phyloP scores from a whole-genome alignment of 2,113 vertebrate genomes.

The Neotoma lepida region DNA sequence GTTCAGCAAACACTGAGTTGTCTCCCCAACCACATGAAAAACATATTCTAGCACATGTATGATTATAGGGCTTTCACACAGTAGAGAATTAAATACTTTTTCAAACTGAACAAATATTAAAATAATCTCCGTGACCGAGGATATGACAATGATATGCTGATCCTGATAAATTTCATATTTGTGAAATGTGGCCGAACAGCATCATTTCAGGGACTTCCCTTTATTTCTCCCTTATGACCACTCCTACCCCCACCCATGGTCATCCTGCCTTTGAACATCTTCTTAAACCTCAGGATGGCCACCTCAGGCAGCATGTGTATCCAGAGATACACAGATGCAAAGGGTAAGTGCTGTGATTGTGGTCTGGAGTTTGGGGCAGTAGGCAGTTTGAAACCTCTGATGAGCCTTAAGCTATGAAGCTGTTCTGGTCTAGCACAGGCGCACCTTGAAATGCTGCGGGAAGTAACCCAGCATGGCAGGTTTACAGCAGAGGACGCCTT shows the following conservation, averaged over 20 bases:
- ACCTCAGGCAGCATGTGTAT: background rate
- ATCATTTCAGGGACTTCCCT: background rate
- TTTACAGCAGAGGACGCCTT: background rate
- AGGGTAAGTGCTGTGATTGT: background rate
- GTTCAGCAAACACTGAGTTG: background rate
- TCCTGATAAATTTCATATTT: background rate
- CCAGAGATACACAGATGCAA: background rate
- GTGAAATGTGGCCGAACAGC: background rate
- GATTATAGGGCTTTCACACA: background rate
- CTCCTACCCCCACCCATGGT: background rate
- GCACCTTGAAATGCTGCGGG: background rate
- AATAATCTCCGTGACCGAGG: background rate
- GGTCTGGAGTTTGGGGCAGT: background rate
- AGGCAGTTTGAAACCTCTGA: background rate
- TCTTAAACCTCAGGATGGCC: background rate
- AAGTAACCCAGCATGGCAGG: background rate
- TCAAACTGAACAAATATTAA: constrained; percentile 21
- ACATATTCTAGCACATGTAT: background rate
- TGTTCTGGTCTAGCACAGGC: background rate
- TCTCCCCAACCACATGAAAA: too few relatives aligned
- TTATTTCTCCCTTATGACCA: too few relatives aligned
- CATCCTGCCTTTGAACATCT: background rate
- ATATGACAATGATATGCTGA: background rate
- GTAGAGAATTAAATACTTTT: background rate
- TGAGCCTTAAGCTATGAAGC: background rate